Conservation (phyloP, 2,888 invertebrate genomes). For the Trimorus sp. region DNA sequence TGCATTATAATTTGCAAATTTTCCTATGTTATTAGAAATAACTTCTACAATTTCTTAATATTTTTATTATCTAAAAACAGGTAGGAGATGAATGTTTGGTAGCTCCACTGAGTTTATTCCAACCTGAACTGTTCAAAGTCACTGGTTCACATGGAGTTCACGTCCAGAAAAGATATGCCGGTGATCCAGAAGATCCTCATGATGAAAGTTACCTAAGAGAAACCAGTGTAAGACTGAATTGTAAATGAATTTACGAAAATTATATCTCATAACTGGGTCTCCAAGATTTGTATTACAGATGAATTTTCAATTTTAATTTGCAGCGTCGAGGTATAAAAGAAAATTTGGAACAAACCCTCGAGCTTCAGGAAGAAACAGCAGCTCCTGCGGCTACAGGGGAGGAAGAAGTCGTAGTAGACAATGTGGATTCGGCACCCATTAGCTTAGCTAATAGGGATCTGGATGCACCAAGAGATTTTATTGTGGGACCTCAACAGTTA, state of each 20-base stretch:
- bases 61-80: no score
- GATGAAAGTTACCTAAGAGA: slow-evolving; percentile 96
- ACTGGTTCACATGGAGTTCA: slow-evolving; percentile 90
- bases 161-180: slow-evolving; percentile 86
- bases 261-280: not conserved
- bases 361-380: slow-evolving; percentile 81
- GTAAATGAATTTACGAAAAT: not conserved
- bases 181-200: slow-evolving; percentile 96
- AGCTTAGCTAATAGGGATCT: slow-evolving; percentile 77
- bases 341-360: slow-evolving; percentile 83
- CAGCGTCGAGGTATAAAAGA: slow-evolving; percentile 85
- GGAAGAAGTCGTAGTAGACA: slow-evolving; percentile 82
- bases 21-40: no score
- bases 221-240: slow-evolving; percentile 85
- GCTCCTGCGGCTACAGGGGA: slow-evolving; percentile 77
- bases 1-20: no score
- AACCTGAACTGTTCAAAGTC: slow-evolving; percentile 93
- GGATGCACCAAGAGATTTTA: slow-evolving; percentile 84
- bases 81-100: slow-evolving; percentile 96
- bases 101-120: slow-evolving; percentile 93
- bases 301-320: slow-evolving; percentile 41
- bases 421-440: slow-evolving; percentile 80
- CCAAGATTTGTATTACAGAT: no score
- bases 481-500: slow-evolving; percentile 89
- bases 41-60: no score